Percentiles rank a stretch among this genome's conserved stretches.
Conservation (phyloP, 2,113 vertebrate species). For the Nothoprocta pentlandii region DNA sequence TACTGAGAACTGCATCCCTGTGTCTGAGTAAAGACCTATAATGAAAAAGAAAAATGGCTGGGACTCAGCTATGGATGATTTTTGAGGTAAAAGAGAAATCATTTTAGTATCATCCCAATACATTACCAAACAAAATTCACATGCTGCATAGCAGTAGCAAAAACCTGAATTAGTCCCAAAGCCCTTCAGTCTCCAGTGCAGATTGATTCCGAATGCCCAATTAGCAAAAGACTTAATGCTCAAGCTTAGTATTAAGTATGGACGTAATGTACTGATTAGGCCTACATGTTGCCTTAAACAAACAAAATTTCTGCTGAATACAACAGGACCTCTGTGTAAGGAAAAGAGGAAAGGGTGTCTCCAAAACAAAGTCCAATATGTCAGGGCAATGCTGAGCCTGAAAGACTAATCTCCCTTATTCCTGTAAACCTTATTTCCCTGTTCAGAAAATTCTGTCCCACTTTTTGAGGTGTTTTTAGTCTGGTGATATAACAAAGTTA, state of each 20-base stretch:
- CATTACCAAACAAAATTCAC: neutral
- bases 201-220: neutral
- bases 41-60: neutral
- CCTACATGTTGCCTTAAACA: neutral
- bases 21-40: neutral
- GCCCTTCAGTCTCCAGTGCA: neutral
- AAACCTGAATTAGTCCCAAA: neutral
- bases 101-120: neutral
- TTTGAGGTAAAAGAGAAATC: neutral
- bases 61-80: neutral
- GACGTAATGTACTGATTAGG: neutral
- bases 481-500: conserved; percentile 48
- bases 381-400: neutral
- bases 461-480: conserved; percentile 13
- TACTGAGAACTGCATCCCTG: neutral
- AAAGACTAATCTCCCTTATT: neutral
- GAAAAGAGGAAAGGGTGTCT: neutral
- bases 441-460: neutral
- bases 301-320: conserved; percentile 20
- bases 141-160: neutral
- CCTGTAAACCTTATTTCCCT: neutral
- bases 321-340: conserved; percentile 19
- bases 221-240: neutral
- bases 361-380: neutral
- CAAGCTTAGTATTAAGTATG: conserved; percentile 1